A percentile compares a stretch with the other conserved stretches of the same genome.
Conservation (phyloP, 2,797 vertebrate species). For the Hemitrygon akajei region DNA sequence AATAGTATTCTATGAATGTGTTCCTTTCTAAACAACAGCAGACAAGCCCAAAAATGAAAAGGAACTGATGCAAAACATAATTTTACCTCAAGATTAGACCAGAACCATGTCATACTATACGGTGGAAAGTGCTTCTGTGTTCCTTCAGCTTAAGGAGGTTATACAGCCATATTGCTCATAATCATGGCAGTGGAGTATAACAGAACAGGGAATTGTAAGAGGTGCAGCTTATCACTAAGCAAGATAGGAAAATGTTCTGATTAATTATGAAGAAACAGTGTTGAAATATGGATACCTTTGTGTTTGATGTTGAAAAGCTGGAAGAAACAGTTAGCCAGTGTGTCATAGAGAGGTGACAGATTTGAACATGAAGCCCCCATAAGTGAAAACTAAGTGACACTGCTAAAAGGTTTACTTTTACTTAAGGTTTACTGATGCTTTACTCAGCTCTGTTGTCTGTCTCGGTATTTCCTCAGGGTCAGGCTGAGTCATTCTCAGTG, state of each 20-base stretch:
- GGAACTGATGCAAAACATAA: background rate
- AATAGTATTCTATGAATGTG: background rate
- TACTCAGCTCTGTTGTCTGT: too few relatives aligned
- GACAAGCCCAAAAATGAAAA: background rate
- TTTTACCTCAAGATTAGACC: background rate
- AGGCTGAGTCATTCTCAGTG: too few relatives aligned
- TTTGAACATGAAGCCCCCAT: background rate
- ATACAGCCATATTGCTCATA: background rate
- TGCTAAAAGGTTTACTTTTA: too few relatives aligned
- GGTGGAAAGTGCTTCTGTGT: background rate
- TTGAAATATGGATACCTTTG: background rate
- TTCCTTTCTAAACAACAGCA: background rate
- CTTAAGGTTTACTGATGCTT: background rate
- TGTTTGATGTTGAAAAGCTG: background rate
- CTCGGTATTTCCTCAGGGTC: too few relatives aligned
- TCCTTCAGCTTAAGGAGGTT: background rate
- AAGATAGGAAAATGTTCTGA: background rate
- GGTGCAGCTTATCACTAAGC: background rate
- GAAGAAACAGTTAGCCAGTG: background rate
- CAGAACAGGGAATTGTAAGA: background rate
- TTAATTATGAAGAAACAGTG: background rate
- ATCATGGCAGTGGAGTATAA: background rate
- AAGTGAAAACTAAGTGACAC: background rate
- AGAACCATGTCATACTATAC: background rate
- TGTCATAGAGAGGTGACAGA: background rate